Evolutionary conservation across 2,113 vertebrate species (phyloP), one percentile per base, ranked within the genome.

Genomic region (Andinoacara biseriatus): DNA sequence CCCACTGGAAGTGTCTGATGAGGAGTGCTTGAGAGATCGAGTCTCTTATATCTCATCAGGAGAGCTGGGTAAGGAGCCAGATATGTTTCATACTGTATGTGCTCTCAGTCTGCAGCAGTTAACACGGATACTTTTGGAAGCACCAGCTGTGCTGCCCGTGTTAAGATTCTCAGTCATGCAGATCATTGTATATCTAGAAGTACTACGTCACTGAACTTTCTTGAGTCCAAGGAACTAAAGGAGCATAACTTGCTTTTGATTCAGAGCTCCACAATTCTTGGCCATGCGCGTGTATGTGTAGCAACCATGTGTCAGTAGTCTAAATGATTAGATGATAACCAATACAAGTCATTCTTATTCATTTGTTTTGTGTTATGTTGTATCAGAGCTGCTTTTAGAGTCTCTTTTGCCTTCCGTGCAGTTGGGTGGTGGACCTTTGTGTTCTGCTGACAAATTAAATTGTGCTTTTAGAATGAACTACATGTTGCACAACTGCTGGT

Each of bases 1-100:
- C 1, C 97, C 97, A 0, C 67, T 99, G 88, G 98, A 99, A 86
- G 98, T 99, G 33, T 99, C 98, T 13, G 98, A 99, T 22, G 98
- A 98, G 57, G 98, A 99, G 84, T 96, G 97, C 40, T 94, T 95
- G 80, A 95, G 96, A 85, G 97, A 98, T 24, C 95, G 96, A 1
- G 94, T 94, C 24, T 89, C 96, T 20, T 97, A 96, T 49, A 92
- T 97, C 78, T 94, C 96, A 75, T 90, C 95, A 4, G 96, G 95
- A 90, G 98, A 99, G 54, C 94, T 97, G 95, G 97, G 98, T 95
- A 81, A 82, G 92, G 38, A 87, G 20, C 18, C 52, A 58, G 13
- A 80, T 76, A 24, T 20, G 46, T 46, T 10, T 82, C n/a, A 54
- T 13, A 11, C 5, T 59, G 2, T n/a, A 18, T 17, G 26, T 69